These are phyloP conservation scores for Centrocercus urophasianus DNA, from an alignment of 2,113 vertebrate genomes.

Conservation along the genomic window DNA sequence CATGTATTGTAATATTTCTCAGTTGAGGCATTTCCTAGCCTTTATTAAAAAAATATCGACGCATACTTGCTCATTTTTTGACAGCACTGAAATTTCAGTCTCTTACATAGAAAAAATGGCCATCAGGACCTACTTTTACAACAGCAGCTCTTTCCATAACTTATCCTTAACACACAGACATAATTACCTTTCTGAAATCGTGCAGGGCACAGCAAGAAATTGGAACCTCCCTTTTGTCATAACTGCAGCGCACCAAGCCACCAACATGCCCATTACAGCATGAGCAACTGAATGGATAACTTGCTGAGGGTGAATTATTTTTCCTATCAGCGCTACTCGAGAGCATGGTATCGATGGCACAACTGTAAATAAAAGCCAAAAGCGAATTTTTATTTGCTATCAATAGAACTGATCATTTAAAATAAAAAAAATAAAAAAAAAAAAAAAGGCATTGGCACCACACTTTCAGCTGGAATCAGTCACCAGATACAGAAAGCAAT, in stretches of 20 bases:
- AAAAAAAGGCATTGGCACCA: not conserved
- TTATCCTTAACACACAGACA: not conserved
- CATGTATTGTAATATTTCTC: not conserved
- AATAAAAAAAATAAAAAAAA: no score
- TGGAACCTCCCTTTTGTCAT: conserved; percentile 86
- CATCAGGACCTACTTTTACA: not conserved
- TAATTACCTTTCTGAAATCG: conserved; percentile 79
- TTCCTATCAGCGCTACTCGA: conserved; percentile 88
- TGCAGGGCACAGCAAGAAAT: conserved; percentile 81
- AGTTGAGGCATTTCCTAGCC: not conserved
- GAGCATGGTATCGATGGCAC: conserved; percentile 92
- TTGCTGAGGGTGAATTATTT: conserved; percentile 90
- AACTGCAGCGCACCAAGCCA: conserved; percentile 90
- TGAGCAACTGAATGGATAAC: conserved; percentile 86
- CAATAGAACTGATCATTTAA: not conserved
- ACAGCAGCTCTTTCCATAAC: not conserved
- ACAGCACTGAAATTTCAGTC: not conserved
- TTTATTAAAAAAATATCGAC: not conserved
- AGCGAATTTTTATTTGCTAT: not conserved
- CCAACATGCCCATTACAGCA: conserved; percentile 86
- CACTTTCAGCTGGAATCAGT: not conserved
- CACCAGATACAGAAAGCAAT: not conserved
- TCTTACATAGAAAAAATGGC: not conserved
- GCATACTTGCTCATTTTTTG: not conserved
- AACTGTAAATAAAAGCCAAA: conserved; percentile 76